phyloP scores from a whole-genome alignment of 2,113 vertebrate species.

The Nansenia antarctica region DNA sequence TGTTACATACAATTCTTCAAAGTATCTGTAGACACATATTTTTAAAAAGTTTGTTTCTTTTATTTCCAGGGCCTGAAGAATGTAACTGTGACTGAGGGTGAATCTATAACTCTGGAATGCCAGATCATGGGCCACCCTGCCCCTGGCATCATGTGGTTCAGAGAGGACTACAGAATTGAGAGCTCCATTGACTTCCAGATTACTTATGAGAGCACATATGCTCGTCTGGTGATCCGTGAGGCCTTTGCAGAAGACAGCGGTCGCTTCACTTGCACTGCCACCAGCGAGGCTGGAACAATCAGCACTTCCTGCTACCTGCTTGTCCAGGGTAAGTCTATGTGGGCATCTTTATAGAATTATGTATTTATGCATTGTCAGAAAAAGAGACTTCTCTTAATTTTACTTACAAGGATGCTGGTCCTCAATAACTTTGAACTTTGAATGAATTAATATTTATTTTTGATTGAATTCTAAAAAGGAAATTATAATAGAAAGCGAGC shows the following conservation, averaged over 20 bases:
- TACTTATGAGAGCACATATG: constrained; percentile 80
- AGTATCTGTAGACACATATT: background rate
- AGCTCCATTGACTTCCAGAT: constrained; percentile 97
- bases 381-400: too few relatives aligned
- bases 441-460: too few relatives aligned
- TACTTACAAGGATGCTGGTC: too few relatives aligned
- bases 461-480: too few relatives aligned
- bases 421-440: too few relatives aligned
- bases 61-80: constrained; percentile 87
- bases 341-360: background rate
- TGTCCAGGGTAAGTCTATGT: constrained; percentile 82
- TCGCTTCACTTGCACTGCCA: constrained; percentile 93
- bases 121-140: constrained; percentile 88
- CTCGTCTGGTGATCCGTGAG: constrained; percentile 90
- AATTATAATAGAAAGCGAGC: too few relatives aligned
- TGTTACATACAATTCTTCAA: background rate
- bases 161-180: constrained; percentile 97
- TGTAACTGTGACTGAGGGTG: constrained; percentile 89
- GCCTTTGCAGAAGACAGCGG: constrained; percentile 98
- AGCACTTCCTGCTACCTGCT: constrained; percentile 93
- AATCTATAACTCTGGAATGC: constrained; percentile 92
- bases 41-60: background rate
- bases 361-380: too few relatives aligned
- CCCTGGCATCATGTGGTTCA: constrained; percentile 89
- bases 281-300: constrained; percentile 89